Percentiles rank a stretch among this genome's conserved stretches.
Conservation (phyloP, 2,888 invertebrate species). For the Mythimna lalbum region DNA sequence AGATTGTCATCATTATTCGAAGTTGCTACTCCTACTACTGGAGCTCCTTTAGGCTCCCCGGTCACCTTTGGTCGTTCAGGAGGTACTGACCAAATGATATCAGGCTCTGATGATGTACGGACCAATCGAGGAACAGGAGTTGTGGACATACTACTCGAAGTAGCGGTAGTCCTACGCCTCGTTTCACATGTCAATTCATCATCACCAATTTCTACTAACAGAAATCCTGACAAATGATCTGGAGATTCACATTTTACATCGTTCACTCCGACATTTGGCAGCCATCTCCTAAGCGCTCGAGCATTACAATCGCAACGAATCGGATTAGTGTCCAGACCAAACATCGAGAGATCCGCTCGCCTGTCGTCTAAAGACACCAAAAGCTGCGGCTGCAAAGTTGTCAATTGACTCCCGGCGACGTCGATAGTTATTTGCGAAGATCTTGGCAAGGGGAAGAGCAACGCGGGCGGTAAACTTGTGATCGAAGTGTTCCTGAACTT, state of each 20-base stretch:
- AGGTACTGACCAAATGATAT: slow-evolving; percentile 97
- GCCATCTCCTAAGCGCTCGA: slow-evolving; percentile 94
- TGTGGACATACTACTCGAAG: slow-evolving; percentile 84
- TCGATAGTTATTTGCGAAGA: slow-evolving; percentile 95
- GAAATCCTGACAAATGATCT: slow-evolving; percentile 92
- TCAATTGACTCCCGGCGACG: slow-evolving; percentile 94
- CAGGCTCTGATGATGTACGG: slow-evolving; percentile 94
- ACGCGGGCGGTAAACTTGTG: slow-evolving; percentile 94
- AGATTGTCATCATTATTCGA: slow-evolving; percentile 96
- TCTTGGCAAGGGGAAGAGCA: slow-evolving; percentile 96
- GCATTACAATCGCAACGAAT: slow-evolving; percentile 96
- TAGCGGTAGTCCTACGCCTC: slow-evolving; percentile 86
- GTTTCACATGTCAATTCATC: slow-evolving; percentile 95
- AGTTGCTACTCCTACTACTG: slow-evolving; percentile 89
- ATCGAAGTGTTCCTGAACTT: slow-evolving; percentile 95
- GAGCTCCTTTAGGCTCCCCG: slow-evolving; percentile 91
- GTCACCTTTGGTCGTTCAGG: slow-evolving; percentile 91
- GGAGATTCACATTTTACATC: slow-evolving; percentile 93
- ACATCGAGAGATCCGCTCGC: slow-evolving; percentile 93
- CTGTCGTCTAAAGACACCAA: slow-evolving; percentile 95
- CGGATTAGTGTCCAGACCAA: slow-evolving; percentile 95
- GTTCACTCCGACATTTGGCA: slow-evolving; percentile 92
- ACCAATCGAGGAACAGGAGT: slow-evolving; percentile 88
- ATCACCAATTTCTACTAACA: slow-evolving; percentile 94
- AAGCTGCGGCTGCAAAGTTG: slow-evolving; percentile 94